These are phyloP conservation scores for Damaliscus lunatus DNA, from an alignment of 2,113 vertebrate genomes.

Conservation along the genomic window DNA sequence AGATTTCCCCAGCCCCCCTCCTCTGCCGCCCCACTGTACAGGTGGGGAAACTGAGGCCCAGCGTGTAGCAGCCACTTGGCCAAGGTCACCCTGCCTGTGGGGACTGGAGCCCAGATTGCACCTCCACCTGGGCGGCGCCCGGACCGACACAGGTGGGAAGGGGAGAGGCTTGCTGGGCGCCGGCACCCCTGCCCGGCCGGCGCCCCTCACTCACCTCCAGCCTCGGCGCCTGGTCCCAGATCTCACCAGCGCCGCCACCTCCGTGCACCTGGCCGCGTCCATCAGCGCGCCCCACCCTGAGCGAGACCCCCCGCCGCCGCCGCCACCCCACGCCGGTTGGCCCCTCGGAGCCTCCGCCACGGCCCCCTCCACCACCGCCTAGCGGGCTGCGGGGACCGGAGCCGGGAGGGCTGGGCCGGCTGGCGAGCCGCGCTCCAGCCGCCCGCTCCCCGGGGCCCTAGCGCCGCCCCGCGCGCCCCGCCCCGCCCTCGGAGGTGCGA, in stretches of 20 bases:
- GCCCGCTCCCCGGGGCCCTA: constrained; percentile 62
- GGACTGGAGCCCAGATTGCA: neutral
- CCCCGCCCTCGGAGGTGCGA: neutral
- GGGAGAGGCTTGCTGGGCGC: neutral
- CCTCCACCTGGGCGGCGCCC: neutral
- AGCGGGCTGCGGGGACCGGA: constrained; percentile 5
- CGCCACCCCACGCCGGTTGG: neutral
- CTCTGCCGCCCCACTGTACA: neutral
- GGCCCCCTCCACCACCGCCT: neutral
- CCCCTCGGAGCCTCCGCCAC: neutral
- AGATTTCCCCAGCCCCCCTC: neutral
- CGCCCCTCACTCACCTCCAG: constrained; percentile 48
- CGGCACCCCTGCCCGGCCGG: neutral
- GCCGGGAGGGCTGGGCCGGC: neutral
- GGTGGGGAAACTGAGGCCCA: constrained; percentile 58
- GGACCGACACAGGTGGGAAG: constrained; percentile 38
- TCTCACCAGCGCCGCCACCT: constrained; percentile 26
- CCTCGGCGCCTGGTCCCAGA: neutral
- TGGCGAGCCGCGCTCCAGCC: neutral
- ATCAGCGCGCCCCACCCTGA: neutral
- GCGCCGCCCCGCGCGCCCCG: constrained; percentile 8
- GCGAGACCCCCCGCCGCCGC: neutral
- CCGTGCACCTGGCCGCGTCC: constrained; percentile 45
- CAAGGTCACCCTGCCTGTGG: constrained; percentile 35
- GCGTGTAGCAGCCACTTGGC: neutral